Base-by-base conservation (phyloP, 2,888 invertebrate genomes). In the Bombylius major region DNA sequence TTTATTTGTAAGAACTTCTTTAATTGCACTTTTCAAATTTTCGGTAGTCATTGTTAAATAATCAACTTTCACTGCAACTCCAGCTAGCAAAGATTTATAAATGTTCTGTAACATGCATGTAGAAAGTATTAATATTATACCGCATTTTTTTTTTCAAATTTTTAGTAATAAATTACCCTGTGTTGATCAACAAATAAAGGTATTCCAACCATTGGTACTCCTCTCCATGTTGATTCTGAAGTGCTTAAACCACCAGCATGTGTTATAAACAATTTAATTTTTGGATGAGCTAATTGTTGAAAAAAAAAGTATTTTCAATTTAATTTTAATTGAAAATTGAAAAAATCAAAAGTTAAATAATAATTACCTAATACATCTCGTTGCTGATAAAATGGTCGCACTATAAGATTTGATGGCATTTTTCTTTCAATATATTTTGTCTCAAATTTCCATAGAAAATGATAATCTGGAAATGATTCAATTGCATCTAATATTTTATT, bases 301-400 rank as follows among this genome's bases (percentile, higher is more conserved):
- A 31, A 32, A 23, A 47, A n/a, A 53, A 31, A 36, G 13, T 36
- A 36, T 36, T 5, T 36, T 36, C 1, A 3, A 12, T 4, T 56
- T 45, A 31, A 59, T 45, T 23, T 36, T 42, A 34, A 23, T 23
- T 23, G 3, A 23, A 13, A 5, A 36, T 23, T 31, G 45, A 33
- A 14, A 6, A 4, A 23, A 23, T 23, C 23, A 23, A 23, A 23
- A 23, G 23, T 23, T 23, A 23, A 23, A 23, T 23, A 23, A 3
- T 61, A 69, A 67, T 69, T 62, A 78, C 78, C 72, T 23, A 79
- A 62, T 50, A 79, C 66, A 61, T 78, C 78, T 54, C 71, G 73
- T 59, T 79, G 79, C 0, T 79, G 78, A 42, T 78, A 59, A 78
- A 79, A 80, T 39, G 72, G 69, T 53, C 63, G 66, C 3, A 75